A percentile compares a stretch with the other conserved stretches of the same genome.
Evolutionary conservation across 2,113 vertebrate species (phyloP).

Genomic region (Prinia subflava): DNA sequence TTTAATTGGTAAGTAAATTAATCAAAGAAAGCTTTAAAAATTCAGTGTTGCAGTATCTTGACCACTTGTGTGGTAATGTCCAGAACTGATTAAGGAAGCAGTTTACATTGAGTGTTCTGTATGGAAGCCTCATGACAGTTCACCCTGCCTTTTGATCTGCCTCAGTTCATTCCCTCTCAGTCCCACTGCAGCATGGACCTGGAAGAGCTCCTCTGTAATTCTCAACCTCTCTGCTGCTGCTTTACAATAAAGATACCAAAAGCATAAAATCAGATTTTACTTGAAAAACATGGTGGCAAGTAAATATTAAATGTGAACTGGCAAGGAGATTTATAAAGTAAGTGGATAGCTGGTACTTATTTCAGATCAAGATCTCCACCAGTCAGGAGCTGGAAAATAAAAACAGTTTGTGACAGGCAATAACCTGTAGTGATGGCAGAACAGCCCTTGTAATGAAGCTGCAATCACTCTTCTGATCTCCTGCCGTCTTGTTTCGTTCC

Average conservation of each 20-base stretch:
- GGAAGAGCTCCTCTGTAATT: background rate
- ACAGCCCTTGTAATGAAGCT: conserved; percentile 27
- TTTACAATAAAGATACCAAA: background rate
- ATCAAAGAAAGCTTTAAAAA: background rate
- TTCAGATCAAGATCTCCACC: conserved; percentile 10
- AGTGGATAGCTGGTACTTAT: background rate
- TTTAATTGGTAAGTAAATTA: background rate
- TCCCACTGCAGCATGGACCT: background rate
- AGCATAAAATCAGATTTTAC: background rate
- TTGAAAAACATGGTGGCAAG: background rate
- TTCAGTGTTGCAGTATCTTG: background rate
- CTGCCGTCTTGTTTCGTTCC: background rate
- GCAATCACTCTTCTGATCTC: conserved; percentile 59
- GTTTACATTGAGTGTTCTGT: background rate
- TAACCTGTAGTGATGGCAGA: conserved; percentile 26
- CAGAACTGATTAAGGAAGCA: background rate
- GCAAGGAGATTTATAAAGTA: background rate
- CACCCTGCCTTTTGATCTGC: background rate
- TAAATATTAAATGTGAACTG: background rate
- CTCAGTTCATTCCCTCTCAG: background rate
- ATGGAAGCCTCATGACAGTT: background rate
- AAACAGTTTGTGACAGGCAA: conserved; percentile 54
- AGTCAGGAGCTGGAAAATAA: conserved; percentile 36
- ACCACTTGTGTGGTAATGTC: background rate
- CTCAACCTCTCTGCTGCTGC: background rate